Evolutionary conservation across 2,113 vertebrate species (phyloP).

Genomic region (Noctilio leporinus): DNA sequence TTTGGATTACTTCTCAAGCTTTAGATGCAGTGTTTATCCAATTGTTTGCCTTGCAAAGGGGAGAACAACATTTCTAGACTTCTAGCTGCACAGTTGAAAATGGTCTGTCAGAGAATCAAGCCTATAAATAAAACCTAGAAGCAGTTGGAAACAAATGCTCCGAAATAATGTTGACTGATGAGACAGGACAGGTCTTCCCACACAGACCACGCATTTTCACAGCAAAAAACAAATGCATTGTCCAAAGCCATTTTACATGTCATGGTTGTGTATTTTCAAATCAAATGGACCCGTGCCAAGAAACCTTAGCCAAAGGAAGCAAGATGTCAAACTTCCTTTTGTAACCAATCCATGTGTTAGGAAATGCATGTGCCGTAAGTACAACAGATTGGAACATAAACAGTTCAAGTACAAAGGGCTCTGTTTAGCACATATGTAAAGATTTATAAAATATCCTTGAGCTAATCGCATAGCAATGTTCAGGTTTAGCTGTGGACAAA

Average conservation of each 20-base stretch:
- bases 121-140: constrained; percentile 29
- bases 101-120: constrained; percentile 25
- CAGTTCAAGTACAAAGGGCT: neutral
- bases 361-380: neutral
- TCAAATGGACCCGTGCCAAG: neutral
- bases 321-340: neutral
- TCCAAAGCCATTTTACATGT: constrained; percentile 14
- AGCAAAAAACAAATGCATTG: neutral
- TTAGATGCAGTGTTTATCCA: constrained; percentile 52
- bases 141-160: constrained; percentile 37
- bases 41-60: constrained; percentile 39
- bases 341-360: neutral
- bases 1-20: neutral
- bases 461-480: neutral
- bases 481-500: neutral
- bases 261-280: neutral
- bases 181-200: neutral
- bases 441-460: constrained; percentile 21
- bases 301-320: neutral
- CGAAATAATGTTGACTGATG: constrained; percentile 30
- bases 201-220: neutral
- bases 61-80: constrained; percentile 47
- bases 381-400: neutral
- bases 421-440: constrained; percentile 15
- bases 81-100: constrained; percentile 24